These are phyloP conservation scores for Rhinolophus ferrumequinum DNA, from an alignment of 2,113 vertebrate species.

Conservation along the genomic window DNA sequence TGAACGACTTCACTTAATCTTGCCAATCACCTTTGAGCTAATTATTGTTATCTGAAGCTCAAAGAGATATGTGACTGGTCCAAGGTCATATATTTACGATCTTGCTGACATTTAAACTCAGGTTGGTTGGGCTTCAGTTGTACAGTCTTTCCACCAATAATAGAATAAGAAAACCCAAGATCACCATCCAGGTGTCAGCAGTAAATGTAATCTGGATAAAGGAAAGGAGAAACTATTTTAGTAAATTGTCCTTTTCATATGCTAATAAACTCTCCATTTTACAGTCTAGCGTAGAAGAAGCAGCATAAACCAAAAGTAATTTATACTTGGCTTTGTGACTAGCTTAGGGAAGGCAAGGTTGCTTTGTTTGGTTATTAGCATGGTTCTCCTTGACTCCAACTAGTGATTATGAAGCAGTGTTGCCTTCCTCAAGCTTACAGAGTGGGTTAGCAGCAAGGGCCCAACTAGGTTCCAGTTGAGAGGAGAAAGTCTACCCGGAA, in stretches of 20 bases:
- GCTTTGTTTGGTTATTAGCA: background rate
- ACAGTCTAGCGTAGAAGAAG: background rate
- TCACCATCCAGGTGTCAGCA: background rate
- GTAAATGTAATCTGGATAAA: background rate
- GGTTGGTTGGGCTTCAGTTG: background rate
- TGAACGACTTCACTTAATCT: conserved; percentile 1
- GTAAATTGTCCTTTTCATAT: background rate
- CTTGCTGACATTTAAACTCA: background rate
- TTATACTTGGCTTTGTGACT: background rate
- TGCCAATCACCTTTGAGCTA: background rate
- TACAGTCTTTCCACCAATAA: background rate
- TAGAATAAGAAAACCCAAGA: background rate
- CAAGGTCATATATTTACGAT: background rate
- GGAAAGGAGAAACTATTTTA: background rate
- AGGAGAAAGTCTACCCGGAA: background rate
- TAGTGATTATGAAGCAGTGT: background rate
- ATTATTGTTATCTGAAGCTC: background rate
- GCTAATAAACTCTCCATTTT: background rate
- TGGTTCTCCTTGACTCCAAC: background rate
- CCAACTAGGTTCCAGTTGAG: background rate
- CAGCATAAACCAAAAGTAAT: background rate
- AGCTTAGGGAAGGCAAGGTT: background rate
- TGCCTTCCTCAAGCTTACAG: background rate
- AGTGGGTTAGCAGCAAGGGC: background rate
- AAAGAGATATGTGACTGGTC: background rate